phyloP scores from a whole-genome alignment of 2,888 invertebrate species.

The Pardosa pseudoannulata region DNA sequence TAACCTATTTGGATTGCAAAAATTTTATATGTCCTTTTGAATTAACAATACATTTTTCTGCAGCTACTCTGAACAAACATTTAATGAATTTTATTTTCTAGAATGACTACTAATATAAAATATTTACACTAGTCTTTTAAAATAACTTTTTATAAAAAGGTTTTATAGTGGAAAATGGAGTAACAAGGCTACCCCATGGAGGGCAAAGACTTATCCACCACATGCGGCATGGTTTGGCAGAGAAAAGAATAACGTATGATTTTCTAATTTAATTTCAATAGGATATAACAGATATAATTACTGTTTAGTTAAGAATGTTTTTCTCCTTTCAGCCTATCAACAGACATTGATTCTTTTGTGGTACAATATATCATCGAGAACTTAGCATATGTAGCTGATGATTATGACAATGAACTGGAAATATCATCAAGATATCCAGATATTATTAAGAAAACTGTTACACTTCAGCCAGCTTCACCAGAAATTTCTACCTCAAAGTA shows the following conservation, averaged over 20 bases:
- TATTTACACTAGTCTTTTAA: too few relatives aligned
- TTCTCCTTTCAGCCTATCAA: conserved; percentile 74
- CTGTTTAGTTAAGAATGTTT: too few relatives aligned
- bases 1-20: too few relatives aligned
- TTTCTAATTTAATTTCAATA: background rate
- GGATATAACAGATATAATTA: background rate
- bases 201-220: conserved; percentile 79
- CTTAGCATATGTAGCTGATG: conserved; percentile 79
- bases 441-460: conserved; percentile 74
- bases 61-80: too few relatives aligned
- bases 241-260: conserved; percentile 75
- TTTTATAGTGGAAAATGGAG: conserved; percentile 80
- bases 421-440: conserved; percentile 77
- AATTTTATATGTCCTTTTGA: too few relatives aligned
- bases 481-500: background rate
- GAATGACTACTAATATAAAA: too few relatives aligned
- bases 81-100: too few relatives aligned
- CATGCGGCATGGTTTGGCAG: conserved; percentile 78
- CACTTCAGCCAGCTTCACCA: conserved; percentile 21
- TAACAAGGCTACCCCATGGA: conserved; percentile 80
- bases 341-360: conserved; percentile 79
- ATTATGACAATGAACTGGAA: conserved; percentile 78
- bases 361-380: conserved; percentile 79
- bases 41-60: too few relatives aligned
- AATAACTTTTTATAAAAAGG: too few relatives aligned